These are phyloP conservation scores for Pterocles gutturalis DNA, from an alignment of 2,113 vertebrate genomes.

Conservation along the genomic window DNA sequence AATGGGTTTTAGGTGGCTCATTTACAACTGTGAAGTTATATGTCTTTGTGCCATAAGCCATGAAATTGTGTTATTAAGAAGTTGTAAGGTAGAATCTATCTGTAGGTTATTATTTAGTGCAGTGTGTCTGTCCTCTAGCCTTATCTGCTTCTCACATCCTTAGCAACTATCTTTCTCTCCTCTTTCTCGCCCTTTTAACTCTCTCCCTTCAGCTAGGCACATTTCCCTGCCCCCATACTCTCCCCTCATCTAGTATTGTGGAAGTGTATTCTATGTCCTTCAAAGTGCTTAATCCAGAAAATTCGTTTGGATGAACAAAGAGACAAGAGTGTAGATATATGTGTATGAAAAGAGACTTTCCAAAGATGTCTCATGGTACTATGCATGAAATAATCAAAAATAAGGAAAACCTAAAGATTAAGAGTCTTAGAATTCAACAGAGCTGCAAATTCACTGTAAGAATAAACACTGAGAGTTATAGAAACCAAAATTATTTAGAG, in stretches of 20 bases:
- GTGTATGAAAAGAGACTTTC: background rate
- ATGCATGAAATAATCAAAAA: background rate
- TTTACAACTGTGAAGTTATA: background rate
- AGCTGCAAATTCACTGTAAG: background rate
- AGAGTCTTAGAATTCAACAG: background rate
- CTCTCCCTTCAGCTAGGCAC: background rate
- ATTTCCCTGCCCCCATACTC: background rate
- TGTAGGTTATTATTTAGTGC: background rate
- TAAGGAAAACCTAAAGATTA: background rate
- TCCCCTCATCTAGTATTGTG: background rate
- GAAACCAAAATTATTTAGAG: background rate
- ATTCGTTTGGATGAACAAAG: background rate
- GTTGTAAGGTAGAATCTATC: background rate
- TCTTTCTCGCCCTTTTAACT: background rate
- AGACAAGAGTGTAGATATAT: background rate
- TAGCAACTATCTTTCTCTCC: fast-evolving
- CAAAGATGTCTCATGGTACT: background rate
- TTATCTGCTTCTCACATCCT: background rate
- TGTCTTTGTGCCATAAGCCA: background rate
- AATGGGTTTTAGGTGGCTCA: background rate
- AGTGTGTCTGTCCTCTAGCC: background rate
- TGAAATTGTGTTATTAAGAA: fast-evolving
- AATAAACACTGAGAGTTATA: background rate
- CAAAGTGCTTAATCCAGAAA: background rate
- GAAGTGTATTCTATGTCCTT: background rate